Evolutionary conservation across 2,888 invertebrate genomes (phyloP).

Genomic region (Neuroscelio doddi): DNA sequence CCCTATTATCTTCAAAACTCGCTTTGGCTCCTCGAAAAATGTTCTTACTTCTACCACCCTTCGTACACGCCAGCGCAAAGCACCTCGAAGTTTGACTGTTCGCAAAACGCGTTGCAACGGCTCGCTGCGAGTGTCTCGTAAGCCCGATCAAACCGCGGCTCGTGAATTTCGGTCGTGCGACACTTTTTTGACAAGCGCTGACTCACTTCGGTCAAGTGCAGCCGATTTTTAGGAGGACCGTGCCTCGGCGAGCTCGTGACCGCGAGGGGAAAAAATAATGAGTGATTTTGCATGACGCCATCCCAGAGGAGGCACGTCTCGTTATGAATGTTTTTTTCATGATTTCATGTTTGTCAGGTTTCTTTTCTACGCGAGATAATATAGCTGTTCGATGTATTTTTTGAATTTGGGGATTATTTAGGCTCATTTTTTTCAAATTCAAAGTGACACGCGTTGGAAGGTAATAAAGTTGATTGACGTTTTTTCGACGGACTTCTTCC

Average conservation of each 20-base stretch:
- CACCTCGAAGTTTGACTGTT: slow-evolving; percentile 50
- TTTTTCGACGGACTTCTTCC: no score
- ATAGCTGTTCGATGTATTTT: neutral
- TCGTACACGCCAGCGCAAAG: slow-evolving; percentile 52
- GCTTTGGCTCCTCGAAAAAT: neutral
- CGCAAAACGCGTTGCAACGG: slow-evolving; percentile 16
- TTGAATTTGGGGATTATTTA: neutral
- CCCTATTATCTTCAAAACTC: no score
- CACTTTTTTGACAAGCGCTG: slow-evolving; percentile 10
- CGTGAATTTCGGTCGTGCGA: neutral
- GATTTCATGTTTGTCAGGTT: neutral
- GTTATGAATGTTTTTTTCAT: neutral
- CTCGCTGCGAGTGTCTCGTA: neutral
- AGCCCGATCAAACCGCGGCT: neutral
- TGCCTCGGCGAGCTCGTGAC: neutral
- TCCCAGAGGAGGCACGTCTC: slow-evolving; percentile 43
- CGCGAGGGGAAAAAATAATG: slow-evolving; percentile 54
- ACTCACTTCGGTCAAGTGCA: no score
- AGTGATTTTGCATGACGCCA: slow-evolving; percentile 64
- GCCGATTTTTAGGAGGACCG: neutral
- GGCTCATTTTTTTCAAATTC: neutral
- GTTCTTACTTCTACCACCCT: slow-evolving; percentile 24
- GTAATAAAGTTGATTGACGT: no score
- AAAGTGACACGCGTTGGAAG: neutral
- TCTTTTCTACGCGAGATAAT: neutral